A percentile compares a stretch with the other conserved stretches of the same genome.
Conservation (phyloP, 2,888 invertebrate genomes). For the Notocelia uddmanniana region DNA sequence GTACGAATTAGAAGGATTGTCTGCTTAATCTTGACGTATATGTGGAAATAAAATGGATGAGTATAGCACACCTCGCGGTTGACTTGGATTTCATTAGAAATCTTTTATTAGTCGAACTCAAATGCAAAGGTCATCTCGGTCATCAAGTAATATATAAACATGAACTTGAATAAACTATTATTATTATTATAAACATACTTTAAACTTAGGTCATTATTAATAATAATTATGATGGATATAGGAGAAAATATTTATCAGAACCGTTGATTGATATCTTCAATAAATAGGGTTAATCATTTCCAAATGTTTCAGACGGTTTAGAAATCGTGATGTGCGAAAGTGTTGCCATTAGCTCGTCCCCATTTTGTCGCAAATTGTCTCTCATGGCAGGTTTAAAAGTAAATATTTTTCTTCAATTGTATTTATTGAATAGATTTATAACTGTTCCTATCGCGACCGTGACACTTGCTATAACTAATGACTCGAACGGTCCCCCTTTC, state of each 20-base stretch:
- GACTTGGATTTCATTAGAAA: neutral
- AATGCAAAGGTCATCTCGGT: neutral
- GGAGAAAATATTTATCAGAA: too few species aligned
- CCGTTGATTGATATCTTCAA: too few species aligned
- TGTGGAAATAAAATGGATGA: constrained; percentile 20
- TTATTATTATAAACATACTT: neutral
- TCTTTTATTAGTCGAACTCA: constrained; percentile 1
- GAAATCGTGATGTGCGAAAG: constrained; percentile 24
- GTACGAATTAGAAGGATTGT: constrained; percentile 19
- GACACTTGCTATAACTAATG: constrained; percentile 55
- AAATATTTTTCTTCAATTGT: constrained; percentile 43
- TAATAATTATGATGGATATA: too few species aligned
- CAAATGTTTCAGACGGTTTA: constrained; percentile 12
- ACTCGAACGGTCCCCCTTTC: constrained; percentile 57
- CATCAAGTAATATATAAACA: too few species aligned
- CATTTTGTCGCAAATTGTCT: constrained; percentile 29
- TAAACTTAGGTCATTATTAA: neutral
- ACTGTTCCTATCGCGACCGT: constrained; percentile 50
- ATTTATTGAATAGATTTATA: constrained; percentile 43
- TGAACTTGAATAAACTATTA: too few species aligned
- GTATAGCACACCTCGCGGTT: neutral
- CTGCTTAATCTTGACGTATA: constrained; percentile 7
- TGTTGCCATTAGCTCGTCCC: constrained; percentile 23
- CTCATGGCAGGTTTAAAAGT: constrained; percentile 22
- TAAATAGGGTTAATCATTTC: constrained; percentile 9